Conservation (phyloP, 2,888 invertebrate species). For the Macropis europaea region DNA sequence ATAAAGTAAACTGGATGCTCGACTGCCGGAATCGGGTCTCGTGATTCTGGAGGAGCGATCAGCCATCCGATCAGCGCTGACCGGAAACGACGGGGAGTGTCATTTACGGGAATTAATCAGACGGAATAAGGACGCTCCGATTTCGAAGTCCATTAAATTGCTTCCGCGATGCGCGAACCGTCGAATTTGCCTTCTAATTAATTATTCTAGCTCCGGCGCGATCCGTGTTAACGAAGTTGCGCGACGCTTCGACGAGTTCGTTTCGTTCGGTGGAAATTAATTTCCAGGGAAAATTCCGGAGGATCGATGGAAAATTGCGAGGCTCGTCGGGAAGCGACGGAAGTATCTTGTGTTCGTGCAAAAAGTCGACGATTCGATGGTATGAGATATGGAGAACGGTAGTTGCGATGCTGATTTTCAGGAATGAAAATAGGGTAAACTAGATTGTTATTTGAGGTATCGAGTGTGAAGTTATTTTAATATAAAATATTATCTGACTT, state of each 20-base stretch:
- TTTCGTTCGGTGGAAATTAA: neutral
- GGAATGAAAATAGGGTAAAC: no score
- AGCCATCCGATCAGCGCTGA: slow-evolving; percentile 11
- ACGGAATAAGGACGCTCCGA: slow-evolving; percentile 5
- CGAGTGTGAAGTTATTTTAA: no score
- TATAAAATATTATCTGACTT: no score
- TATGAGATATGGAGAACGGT: no score
- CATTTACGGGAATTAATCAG: slow-evolving; percentile 35
- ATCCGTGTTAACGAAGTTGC: neutral
- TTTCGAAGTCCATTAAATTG: slow-evolving; percentile 18
- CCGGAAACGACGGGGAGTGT: slow-evolving; percentile 12
- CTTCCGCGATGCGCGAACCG: neutral
- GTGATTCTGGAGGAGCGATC: slow-evolving; percentile 1
- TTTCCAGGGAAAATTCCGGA: neutral
- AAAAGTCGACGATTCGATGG: no score
- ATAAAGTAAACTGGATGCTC: neutral
- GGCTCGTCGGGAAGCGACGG: no score
- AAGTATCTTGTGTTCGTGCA: no score
- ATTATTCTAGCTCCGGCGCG: neutral
- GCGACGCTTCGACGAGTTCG: neutral
- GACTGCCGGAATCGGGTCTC: neutral
- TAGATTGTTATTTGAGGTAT: no score
- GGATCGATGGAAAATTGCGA: no score
- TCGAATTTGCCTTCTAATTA: slow-evolving; percentile 5
- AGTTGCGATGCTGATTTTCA: no score